Conservation (phyloP, 2,797 vertebrate genomes). For the Sebastiscus tertius region DNA sequence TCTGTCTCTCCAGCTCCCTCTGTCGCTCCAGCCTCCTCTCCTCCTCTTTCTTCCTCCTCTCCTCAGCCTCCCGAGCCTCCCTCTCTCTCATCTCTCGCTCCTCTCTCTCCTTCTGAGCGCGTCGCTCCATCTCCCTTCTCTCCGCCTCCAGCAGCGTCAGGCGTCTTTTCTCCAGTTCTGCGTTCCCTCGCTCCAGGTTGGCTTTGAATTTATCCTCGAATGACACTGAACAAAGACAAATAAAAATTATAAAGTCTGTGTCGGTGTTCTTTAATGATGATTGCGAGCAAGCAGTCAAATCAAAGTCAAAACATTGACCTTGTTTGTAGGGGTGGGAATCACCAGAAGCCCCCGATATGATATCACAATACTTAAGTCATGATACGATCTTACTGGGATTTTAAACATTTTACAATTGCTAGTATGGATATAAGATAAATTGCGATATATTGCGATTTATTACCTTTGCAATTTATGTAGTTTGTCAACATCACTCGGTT, state of each 20-base stretch:
- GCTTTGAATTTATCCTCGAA: slow-evolving; percentile 97
- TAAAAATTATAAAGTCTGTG: background rate
- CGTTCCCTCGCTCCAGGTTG: slow-evolving; percentile 92
- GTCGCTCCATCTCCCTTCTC: slow-evolving; percentile 89
- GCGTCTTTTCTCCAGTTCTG: slow-evolving; percentile 94
- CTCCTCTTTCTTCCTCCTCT: slow-evolving; percentile 86
- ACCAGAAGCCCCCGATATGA: too few relatives aligned
- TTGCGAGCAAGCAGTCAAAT: background rate
- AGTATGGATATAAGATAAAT: too few relatives aligned
- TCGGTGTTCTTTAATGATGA: background rate
- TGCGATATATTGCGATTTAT: too few relatives aligned
- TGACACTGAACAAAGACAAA: slow-evolving; percentile 78
- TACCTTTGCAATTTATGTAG: too few relatives aligned
- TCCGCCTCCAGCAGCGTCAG: slow-evolving; percentile 89
- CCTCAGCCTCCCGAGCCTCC: slow-evolving; percentile 76
- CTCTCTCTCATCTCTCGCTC: slow-evolving; percentile 87
- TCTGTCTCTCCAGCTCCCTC: slow-evolving; percentile 79
- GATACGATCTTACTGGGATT: too few relatives aligned
- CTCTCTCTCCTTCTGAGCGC: slow-evolving; percentile 88
- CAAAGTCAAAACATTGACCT: background rate
- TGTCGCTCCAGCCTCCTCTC: slow-evolving; percentile 83
- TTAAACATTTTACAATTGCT: too few relatives aligned
- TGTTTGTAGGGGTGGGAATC: too few relatives aligned
- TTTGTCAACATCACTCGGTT: too few relatives aligned
- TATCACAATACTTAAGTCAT: too few relatives aligned